Evolutionary conservation across 2,888 invertebrate genomes (phyloP).

Genomic region (Macaria notata): DNA sequence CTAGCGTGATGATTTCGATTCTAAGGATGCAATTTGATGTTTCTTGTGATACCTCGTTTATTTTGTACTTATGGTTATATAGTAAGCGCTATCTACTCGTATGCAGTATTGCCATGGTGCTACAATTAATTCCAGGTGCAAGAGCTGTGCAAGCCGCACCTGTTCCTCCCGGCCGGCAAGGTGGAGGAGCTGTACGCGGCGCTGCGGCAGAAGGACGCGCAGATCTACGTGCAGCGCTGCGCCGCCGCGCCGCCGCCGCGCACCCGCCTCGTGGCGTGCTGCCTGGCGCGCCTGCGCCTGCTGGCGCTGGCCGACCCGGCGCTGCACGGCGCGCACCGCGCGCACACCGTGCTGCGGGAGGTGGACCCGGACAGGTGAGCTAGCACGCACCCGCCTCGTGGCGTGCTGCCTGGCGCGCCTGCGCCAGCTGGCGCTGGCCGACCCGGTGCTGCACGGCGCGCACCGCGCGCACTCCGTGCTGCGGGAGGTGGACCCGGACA

Average conservation of each 20-base stretch:
- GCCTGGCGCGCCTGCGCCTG: constrained; percentile 85
- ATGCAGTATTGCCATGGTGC: no score
- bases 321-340: constrained; percentile 91
- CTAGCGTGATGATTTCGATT: no score
- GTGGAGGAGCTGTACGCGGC: constrained; percentile 95
- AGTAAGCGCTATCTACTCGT: no score
- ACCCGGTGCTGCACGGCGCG: constrained; percentile 92
- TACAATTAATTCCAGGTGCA: no score
- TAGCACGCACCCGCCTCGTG: constrained; percentile 85
- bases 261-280: constrained; percentile 92
- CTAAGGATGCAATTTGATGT: no score
- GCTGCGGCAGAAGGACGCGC: constrained; percentile 94
- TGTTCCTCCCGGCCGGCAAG: constrained; percentile 91
- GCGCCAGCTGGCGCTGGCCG: constrained; percentile 88
- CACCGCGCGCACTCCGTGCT: constrained; percentile 86
- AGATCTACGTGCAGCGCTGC: constrained; percentile 93
- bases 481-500: constrained; percentile 91
- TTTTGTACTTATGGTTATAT: no score
- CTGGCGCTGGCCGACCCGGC: constrained; percentile 93
- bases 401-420: constrained; percentile 91
- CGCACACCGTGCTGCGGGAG: constrained; percentile 85
- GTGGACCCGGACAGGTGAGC: constrained; percentile 90
- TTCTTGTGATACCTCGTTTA: no score
- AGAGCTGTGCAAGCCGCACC: constrained; percentile 90
- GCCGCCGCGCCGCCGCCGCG: constrained; percentile 85